Evolutionary conservation across 2,113 vertebrate species (phyloP), one percentile per base, ranked within the genome.

Genomic region (Macquaria australasica): DNA sequence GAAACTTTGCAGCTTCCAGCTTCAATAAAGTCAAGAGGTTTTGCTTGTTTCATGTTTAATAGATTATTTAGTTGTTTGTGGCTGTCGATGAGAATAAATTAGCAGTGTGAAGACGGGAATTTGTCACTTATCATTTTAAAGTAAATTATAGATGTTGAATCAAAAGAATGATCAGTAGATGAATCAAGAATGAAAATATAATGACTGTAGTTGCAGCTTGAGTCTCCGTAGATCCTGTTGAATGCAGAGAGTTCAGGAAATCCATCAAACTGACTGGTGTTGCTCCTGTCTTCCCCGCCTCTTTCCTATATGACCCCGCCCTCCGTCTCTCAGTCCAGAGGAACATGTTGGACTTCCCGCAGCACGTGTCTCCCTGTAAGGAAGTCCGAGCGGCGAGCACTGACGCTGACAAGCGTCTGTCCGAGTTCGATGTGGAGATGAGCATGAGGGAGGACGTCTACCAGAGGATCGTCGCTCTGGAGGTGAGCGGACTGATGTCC

Each of bases 391-490:
- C 94, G 0, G 97, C 98, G 6, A 99, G 98, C 96, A 99, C 98
- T 0, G 97, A 97, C 62, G 98, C 98, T 0, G 98, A 99, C 94
- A 99, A 99, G 92, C 96, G 93, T 80, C 96, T 99, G 76, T 99
- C 98, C 0, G 98, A 98, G 88, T 99, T 99, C 0, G 98, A 99
- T 0, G 98, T 99, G 92, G 98, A 99, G 95, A 99, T 98, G 97
- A 99, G 98, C 96, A 99, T 99, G 98, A 94, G 98, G 85, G 96
- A 96, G 87, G 98, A 99, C 0, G 98, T 99, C 59, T 99, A 99
- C 95, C 97, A 94, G 94, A 95, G 97, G 87, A 94, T 99, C 0
- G 97, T 98, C 0, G 96, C 97, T 84, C 95, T 99, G 81, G 96
- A 99, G 97, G 98, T 98, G 75, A 6, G 92, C 9, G 20, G 20